phyloP scores from a whole-genome alignment of 2,113 vertebrate genomes.

The Ictalurus furcatus region DNA sequence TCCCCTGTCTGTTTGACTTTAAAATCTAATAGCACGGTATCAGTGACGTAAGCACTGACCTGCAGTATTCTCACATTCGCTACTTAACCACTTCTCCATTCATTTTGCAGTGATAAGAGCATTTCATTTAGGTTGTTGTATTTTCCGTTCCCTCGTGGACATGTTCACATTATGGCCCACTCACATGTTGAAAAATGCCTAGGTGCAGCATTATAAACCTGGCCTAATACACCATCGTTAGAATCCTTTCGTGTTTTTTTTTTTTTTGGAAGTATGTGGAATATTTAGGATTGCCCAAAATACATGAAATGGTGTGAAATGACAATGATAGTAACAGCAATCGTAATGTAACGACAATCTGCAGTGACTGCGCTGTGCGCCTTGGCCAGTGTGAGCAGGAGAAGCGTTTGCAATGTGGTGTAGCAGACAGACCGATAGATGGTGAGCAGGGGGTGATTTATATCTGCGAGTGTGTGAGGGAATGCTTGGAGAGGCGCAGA shows the following conservation, averaged over 20 bases:
- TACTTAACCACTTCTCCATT: neutral
- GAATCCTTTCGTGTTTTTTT: neutral
- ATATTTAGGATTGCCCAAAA: neutral
- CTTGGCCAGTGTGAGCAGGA: neutral
- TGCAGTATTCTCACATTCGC: neutral
- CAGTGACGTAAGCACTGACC: too few species aligned
- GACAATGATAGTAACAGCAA: neutral
- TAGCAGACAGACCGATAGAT: slow-evolving; percentile 9
- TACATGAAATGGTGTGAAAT: neutral
- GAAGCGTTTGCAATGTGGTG: neutral
- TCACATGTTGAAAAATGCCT: too few species aligned
- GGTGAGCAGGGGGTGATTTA: slow-evolving; percentile 71
- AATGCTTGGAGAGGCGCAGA: slow-evolving; percentile 72
- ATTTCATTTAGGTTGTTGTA: neutral
- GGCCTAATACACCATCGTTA: neutral
- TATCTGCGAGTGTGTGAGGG: slow-evolving; percentile 63
- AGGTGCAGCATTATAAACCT: too few species aligned
- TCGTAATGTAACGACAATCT: too few species aligned
- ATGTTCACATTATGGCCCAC: too few species aligned
- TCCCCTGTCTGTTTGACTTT: too few species aligned
- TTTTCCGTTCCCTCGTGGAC: neutral
- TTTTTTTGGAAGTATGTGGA: neutral
- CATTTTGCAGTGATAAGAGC: neutral
- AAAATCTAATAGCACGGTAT: neutral
- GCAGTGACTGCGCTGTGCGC: neutral